Percentiles rank a stretch among this genome's conserved stretches.
Evolutionary conservation across 2,113 vertebrate genomes (phyloP).

Genomic region (Anhinga anhinga): DNA sequence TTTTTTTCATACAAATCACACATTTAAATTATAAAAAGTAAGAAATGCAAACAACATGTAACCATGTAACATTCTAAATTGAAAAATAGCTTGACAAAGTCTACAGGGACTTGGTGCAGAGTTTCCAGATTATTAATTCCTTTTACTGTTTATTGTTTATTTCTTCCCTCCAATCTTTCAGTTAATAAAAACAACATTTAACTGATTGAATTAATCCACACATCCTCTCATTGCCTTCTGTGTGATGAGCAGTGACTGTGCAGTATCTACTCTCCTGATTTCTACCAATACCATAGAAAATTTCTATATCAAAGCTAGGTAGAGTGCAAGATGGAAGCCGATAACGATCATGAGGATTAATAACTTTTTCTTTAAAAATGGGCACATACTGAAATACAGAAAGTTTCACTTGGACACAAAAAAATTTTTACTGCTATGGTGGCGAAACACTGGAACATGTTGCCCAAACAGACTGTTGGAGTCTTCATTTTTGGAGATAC

Average conservation of each 20-base stretch:
- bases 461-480: neutral
- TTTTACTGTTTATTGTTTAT: neutral
- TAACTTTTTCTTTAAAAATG: neutral
- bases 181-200: neutral
- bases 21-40: neutral
- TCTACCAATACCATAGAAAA: neutral
- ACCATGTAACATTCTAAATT: neutral
- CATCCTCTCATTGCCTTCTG: neutral
- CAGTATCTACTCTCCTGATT: neutral
- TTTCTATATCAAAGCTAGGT: neutral
- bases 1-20: neutral
- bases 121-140: neutral
- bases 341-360: neutral
- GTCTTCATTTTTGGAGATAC: neutral
- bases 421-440: neutral
- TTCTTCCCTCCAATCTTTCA: neutral
- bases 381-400: neutral
- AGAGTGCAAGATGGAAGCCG: neutral
- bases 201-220: neutral
- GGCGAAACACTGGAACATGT: neutral
- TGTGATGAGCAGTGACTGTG: neutral
- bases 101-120: neutral
- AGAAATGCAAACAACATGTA: neutral
- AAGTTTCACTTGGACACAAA: neutral
- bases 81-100: neutral